Evolutionary conservation across 2,797 vertebrate species (phyloP).

Genomic region (Sylvilagus floridanus): DNA sequence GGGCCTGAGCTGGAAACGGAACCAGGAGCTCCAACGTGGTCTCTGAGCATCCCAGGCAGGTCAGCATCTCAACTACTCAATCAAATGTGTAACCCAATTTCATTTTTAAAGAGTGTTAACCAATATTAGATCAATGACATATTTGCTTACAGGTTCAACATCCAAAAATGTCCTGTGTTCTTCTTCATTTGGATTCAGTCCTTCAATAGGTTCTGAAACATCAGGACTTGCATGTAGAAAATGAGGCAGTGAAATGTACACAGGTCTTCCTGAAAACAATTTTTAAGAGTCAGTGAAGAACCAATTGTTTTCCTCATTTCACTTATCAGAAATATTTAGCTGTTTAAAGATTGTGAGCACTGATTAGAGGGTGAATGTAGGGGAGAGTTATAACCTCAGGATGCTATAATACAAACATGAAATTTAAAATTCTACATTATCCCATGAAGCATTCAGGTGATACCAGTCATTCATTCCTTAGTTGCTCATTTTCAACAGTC

Average conservation of each 20-base stretch:
- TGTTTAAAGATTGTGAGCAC: background rate
- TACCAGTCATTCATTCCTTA: background rate
- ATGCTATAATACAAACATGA: background rate
- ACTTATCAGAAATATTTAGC: background rate
- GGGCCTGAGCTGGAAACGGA: too few relatives aligned
- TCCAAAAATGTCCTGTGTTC: constrained; percentile 94
- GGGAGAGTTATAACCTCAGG: background rate
- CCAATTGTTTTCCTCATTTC: background rate
- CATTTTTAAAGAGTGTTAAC: background rate
- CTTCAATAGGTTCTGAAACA: constrained; percentile 85
- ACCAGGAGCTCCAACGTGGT: too few relatives aligned
- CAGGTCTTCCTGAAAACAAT: constrained; percentile 88
- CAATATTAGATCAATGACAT: background rate
- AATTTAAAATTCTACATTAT: background rate
- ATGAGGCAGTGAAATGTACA: constrained; percentile 96
- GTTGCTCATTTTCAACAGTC: background rate
- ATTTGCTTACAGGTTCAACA: constrained; percentile 94
- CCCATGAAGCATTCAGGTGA: background rate
- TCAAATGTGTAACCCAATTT: background rate
- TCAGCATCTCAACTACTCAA: too few relatives aligned
- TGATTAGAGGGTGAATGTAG: background rate
- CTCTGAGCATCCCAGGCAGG: too few relatives aligned
- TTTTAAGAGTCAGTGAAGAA: constrained; percentile 15
- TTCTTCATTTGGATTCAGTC: constrained; percentile 89
- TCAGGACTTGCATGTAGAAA: constrained; percentile 92